Percentiles rank a stretch among this genome's conserved stretches.
Evolutionary conservation across 2,797 vertebrate species (phyloP).

Genomic region (Pitangus sulphuratus): DNA sequence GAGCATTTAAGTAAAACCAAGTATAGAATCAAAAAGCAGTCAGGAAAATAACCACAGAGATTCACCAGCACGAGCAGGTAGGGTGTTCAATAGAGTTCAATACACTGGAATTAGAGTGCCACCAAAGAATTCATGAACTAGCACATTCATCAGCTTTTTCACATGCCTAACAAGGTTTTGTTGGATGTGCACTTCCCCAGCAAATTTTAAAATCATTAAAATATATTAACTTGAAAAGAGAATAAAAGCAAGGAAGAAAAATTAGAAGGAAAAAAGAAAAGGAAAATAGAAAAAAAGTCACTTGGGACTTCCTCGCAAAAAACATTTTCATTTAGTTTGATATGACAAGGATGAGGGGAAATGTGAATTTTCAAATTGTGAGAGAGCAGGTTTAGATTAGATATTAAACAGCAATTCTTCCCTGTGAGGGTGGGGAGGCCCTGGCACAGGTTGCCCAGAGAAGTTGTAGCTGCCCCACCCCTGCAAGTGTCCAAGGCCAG

Average conservation of each 20-base stretch:
- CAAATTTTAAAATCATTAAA: background rate
- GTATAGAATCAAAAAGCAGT: background rate
- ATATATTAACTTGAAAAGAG: background rate
- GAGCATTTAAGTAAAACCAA: background rate
- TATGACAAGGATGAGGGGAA: background rate
- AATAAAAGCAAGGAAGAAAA: background rate
- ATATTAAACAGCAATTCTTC: background rate
- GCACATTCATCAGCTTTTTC: background rate
- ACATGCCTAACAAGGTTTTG: background rate
- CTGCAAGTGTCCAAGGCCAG: background rate
- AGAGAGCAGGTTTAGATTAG: background rate
- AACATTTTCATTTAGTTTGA: background rate
- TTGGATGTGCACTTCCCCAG: background rate
- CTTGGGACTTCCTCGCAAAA: background rate
- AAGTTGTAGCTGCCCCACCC: background rate
- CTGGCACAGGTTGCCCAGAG: background rate
- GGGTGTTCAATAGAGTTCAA: background rate
- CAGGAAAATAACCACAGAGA: background rate
- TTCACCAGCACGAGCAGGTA: background rate
- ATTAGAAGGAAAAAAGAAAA: background rate
- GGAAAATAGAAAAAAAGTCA: background rate
- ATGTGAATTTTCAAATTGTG: background rate
- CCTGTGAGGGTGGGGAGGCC: accelerated
- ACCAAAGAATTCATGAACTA: background rate
- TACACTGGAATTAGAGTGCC: background rate